Evolutionary conservation across 2,113 vertebrate genomes (phyloP).

Genomic region (Prietella phreatophila): DNA sequence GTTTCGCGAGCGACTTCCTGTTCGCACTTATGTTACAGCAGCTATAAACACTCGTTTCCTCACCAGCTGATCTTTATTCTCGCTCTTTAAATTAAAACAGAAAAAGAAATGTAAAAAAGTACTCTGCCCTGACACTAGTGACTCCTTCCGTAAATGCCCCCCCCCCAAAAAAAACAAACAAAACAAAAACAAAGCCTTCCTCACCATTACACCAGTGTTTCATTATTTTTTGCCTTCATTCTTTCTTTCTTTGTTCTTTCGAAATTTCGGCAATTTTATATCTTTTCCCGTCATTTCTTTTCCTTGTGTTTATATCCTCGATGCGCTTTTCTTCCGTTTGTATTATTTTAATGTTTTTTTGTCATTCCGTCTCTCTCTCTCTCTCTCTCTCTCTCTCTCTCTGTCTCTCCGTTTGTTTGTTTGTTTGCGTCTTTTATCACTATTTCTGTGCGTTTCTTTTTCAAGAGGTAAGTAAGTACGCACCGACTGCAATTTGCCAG

Average conservation of each 20-base stretch:
- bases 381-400: too few relatives aligned
- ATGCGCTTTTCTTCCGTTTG: neutral
- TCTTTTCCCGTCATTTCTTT: neutral
- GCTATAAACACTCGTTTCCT: too few relatives aligned
- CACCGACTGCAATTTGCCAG: slow-evolving; percentile 20
- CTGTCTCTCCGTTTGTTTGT: too few relatives aligned
- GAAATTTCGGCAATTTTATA: neutral
- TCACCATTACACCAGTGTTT: neutral
- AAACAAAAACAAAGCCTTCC: too few relatives aligned
- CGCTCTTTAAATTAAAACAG: neutral
- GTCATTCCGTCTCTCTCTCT: neutral
- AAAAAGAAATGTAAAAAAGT: neutral
- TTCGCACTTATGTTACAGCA: too few relatives aligned
- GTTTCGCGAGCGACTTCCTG: too few relatives aligned
- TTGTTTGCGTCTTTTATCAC: neutral
- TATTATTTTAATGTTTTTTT: neutral
- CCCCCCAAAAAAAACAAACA: too few relatives aligned
- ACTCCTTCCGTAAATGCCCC: neutral
- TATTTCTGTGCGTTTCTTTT: neutral
- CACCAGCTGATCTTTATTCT: neutral
- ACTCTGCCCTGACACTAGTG: neutral
- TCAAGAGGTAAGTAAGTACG: neutral
- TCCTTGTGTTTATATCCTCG: neutral
- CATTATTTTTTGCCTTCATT: neutral
- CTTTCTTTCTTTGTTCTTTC: neutral